A percentile compares a stretch with the other conserved stretches of the same genome.
Conservation (phyloP, 2,797 vertebrate genomes). For the Liparis tanakae region DNA sequence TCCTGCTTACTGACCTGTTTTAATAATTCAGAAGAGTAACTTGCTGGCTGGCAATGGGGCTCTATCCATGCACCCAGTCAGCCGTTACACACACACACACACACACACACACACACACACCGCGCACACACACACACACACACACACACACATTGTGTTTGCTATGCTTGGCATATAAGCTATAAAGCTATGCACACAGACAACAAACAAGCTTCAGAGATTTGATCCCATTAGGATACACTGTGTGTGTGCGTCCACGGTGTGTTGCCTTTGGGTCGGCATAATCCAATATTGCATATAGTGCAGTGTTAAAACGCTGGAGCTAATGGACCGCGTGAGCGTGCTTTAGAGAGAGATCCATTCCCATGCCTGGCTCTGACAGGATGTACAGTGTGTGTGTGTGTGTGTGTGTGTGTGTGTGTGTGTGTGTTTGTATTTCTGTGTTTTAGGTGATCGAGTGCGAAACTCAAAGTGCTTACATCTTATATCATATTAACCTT, state of each 20-base stretch:
- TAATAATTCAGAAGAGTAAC: constrained; percentile 69
- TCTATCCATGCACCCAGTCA: constrained; percentile 52
- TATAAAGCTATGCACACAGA: background rate
- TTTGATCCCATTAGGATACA: constrained; percentile 23
- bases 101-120: constrained; percentile 7
- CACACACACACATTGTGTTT: background rate
- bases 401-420: background rate
- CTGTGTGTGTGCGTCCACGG: background rate
- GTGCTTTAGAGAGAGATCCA: background rate
- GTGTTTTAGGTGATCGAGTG: constrained; percentile 1
- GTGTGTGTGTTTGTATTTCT: background rate
- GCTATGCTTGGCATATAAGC: constrained; percentile 22
- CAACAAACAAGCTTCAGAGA: constrained; percentile 22
- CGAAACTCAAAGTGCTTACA: background rate
- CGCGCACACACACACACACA: constrained; percentile 1
- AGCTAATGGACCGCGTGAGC: constrained; percentile 13
- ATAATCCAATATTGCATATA: background rate
- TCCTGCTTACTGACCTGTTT: constrained; percentile 69
- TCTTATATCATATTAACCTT: background rate
- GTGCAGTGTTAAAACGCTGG: background rate
- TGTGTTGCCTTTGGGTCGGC: background rate
- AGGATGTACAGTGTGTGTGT: background rate
- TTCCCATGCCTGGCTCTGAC: background rate
- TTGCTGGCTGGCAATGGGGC: constrained; percentile 44
- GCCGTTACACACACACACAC: constrained; percentile 27